These are phyloP conservation scores for Lomographa bimaculata DNA, from an alignment of 2,888 invertebrate genomes.

Conservation along the genomic window DNA sequence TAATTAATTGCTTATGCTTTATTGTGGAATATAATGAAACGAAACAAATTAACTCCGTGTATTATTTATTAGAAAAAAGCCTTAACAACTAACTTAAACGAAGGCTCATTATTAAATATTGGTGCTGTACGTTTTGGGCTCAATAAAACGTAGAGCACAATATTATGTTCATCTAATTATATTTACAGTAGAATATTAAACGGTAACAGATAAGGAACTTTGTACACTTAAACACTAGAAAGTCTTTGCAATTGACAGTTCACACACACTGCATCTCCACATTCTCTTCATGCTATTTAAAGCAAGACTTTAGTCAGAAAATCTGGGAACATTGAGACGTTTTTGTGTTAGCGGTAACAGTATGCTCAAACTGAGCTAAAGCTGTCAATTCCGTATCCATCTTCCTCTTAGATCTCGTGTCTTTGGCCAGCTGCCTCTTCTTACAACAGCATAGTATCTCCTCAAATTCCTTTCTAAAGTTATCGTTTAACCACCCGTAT, in stretches of 20 bases:
- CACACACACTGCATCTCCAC: conserved; percentile 69
- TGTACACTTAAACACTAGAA: conserved; percentile 52
- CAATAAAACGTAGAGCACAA: conserved; percentile 71
- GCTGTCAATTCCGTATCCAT: conserved; percentile 76
- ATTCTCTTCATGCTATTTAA: conserved; percentile 71
- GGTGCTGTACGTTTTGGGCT: conserved; percentile 74
- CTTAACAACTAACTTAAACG: conserved; percentile 40
- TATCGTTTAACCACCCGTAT: conserved; percentile 97
- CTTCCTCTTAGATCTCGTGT: conserved; percentile 64
- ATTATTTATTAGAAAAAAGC: conserved; percentile 50
- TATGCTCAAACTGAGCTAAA: conserved; percentile 72
- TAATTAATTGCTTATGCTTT: too few relatives aligned
- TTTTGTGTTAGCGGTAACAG: conserved; percentile 69
- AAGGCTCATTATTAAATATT: conserved; percentile 47
- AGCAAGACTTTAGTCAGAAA: conserved; percentile 81
- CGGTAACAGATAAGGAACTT: conserved; percentile 55
- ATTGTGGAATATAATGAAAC: too few relatives aligned
- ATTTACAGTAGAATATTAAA: conserved; percentile 35
- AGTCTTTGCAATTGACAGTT: conserved; percentile 53
- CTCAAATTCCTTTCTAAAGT: conserved; percentile 95
- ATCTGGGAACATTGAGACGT: conserved; percentile 81
- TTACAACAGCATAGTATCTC: conserved; percentile 87
- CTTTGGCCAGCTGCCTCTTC: conserved; percentile 58
- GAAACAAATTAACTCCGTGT: conserved; percentile 3
- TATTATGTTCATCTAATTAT: conserved; percentile 40